Percentiles rank a stretch among this genome's conserved stretches.
phyloP scores from a whole-genome alignment of 2,797 vertebrate genomes.

The Phaenicophaeus curvirostris region DNA sequence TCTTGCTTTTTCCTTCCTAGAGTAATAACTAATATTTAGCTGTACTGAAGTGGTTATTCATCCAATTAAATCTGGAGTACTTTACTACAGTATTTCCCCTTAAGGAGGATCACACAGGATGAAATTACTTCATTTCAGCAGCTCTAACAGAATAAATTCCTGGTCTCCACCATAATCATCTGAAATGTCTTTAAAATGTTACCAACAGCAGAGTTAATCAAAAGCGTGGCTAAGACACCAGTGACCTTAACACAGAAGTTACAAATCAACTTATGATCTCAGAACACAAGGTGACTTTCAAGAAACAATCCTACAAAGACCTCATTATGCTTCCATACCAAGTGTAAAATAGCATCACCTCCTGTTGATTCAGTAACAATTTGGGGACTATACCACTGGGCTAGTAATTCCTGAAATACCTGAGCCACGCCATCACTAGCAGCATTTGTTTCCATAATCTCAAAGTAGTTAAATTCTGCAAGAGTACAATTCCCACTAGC shows the following conservation, averaged over 20 bases:
- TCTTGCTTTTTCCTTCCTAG: not conserved
- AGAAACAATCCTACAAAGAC: not conserved
- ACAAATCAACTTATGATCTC: not conserved
- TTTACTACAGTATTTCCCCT: not conserved
- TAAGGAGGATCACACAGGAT: not conserved
- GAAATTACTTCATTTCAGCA: not conserved
- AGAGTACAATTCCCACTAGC: not conserved
- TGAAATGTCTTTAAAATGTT: not conserved
- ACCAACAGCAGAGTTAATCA: not conserved
- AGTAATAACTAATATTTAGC: not conserved
- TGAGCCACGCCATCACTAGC: not conserved
- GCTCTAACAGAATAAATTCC: not conserved
- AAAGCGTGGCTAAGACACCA: not conserved
- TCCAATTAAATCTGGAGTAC: not conserved
- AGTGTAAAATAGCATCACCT: not conserved
- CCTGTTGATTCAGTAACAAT: not conserved
- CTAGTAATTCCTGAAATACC: not conserved
- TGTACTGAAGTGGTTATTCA: not conserved
- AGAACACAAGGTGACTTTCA: not conserved
- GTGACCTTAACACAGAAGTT: not conserved
- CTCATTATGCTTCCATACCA: not conserved
- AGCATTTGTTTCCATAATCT: not conserved
- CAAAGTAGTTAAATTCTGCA: not conserved
- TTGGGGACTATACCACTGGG: not conserved
- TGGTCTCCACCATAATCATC: not conserved